phyloP scores from a whole-genome alignment of 2,888 invertebrate species.

The Agrilus mali region DNA sequence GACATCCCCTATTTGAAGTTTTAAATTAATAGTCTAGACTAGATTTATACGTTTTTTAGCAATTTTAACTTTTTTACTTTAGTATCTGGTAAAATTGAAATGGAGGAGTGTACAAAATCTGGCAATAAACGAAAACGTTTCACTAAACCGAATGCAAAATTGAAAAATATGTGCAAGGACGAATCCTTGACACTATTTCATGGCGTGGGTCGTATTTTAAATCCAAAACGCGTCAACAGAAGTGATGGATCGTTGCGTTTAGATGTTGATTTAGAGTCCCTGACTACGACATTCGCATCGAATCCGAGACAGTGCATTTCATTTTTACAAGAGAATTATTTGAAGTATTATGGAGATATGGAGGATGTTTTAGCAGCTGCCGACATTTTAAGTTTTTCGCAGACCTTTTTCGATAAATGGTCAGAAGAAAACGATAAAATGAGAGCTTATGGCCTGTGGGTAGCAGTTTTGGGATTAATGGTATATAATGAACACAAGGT shows the following conservation, averaged over 20 bases:
- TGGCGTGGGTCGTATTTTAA: slow-evolving; percentile 61
- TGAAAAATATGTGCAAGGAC: slow-evolving; percentile 46
- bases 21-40: too few species aligned
- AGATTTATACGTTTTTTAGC: too few species aligned
- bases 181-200: slow-evolving; percentile 62
- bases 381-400: slow-evolving; percentile 57
- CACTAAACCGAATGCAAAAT: slow-evolving; percentile 24
- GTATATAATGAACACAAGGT: slow-evolving; percentile 53
- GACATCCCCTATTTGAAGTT: too few species aligned
- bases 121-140: slow-evolving; percentile 31
- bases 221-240: slow-evolving; percentile 51
- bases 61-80: too few species aligned
- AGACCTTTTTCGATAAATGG: slow-evolving; percentile 55
- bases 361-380: slow-evolving; percentile 48
- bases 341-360: slow-evolving; percentile 53
- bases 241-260: slow-evolving; percentile 34
- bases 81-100: too few species aligned
- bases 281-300: slow-evolving; percentile 53
- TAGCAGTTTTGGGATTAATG: slow-evolving; percentile 58
- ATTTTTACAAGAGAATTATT: slow-evolving; percentile 63
- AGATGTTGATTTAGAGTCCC: slow-evolving; percentile 48
- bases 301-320: slow-evolving; percentile 53
- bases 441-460: slow-evolving; percentile 44
- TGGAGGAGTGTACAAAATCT: slow-evolving; percentile 18
- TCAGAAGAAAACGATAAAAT: slow-evolving; percentile 33